phyloP scores from a whole-genome alignment of 2,113 vertebrate genomes.

The Pelvicachromis taeniatus region DNA sequence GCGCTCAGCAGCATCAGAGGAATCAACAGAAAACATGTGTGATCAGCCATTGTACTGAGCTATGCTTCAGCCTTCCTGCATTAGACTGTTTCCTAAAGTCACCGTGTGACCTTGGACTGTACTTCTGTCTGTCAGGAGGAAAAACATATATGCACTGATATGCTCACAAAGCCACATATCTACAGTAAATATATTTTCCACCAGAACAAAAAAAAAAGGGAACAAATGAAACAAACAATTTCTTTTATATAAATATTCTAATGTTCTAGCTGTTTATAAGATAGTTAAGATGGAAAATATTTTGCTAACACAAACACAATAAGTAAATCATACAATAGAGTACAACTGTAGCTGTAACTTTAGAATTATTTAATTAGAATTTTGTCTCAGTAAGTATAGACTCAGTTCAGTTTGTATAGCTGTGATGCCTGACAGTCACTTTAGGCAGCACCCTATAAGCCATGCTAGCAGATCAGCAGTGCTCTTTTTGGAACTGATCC shows the following conservation, averaged over 20 bases:
- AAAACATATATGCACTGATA: neutral
- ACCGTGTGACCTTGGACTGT: slow-evolving; percentile 63
- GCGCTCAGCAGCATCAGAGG: neutral
- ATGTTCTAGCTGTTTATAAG: neutral
- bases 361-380: no score
- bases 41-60: slow-evolving; percentile 42
- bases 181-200: neutral
- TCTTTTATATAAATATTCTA: neutral
- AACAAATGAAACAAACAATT: neutral
- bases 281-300: no score
- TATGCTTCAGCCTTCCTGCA: slow-evolving; percentile 35
- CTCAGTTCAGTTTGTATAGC: neutral
- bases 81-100: slow-evolving; percentile 32
- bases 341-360: no score
- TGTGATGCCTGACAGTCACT: neutral
- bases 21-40: slow-evolving; percentile 5
- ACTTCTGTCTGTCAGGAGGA: slow-evolving; percentile 9
- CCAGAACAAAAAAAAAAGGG: neutral
- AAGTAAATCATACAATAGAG: no score
- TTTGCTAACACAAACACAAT: no score
- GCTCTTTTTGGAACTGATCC: neutral
- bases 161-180: neutral
- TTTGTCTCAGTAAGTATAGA: neutral
- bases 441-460: neutral
- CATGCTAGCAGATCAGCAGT: fast-evolving